These are phyloP conservation scores for Cottoperca gobio DNA, from an alignment of 2,797 vertebrate genomes.

Conservation along the genomic window DNA sequence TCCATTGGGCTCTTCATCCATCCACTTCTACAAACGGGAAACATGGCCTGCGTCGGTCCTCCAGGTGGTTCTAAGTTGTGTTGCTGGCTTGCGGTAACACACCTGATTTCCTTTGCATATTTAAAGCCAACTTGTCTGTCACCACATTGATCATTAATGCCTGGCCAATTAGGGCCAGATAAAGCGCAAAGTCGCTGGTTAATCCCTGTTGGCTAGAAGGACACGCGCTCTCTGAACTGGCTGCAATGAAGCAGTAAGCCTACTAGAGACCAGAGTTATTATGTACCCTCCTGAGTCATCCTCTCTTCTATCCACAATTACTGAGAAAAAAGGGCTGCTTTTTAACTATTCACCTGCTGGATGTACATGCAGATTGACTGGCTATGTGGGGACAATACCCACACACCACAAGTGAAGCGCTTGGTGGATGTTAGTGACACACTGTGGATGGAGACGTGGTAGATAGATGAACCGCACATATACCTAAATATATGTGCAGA, in stretches of 20 bases:
- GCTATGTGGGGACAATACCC: constrained; percentile 52
- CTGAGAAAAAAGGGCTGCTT: constrained; percentile 61
- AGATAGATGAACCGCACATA: constrained; percentile 19
- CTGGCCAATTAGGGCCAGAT: constrained; percentile 37
- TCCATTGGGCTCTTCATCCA: constrained; percentile 59
- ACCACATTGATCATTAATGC: constrained; percentile 21
- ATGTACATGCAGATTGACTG: constrained; percentile 48
- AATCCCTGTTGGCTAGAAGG: constrained; percentile 45
- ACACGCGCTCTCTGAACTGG: constrained; percentile 58
- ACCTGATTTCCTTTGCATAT: constrained; percentile 28
- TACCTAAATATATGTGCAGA: constrained; percentile 34
- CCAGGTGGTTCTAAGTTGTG: constrained; percentile 34
- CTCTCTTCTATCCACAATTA: constrained; percentile 76
- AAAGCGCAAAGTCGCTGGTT: constrained; percentile 49
- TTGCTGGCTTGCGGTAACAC: constrained; percentile 11
- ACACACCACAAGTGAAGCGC: constrained; percentile 60
- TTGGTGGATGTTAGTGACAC: constrained; percentile 59
- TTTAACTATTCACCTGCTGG: constrained; percentile 76
- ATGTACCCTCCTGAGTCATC: constrained; percentile 81
- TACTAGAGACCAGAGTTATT: constrained; percentile 71
- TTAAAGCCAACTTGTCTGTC: constrained; percentile 11
- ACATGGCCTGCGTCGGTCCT: constrained; percentile 33
- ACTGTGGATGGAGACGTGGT: constrained; percentile 40
- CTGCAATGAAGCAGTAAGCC: constrained; percentile 64
- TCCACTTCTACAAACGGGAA: constrained; percentile 42